Base-by-base conservation (phyloP, 2,888 invertebrate species). In the Eugnorisma glareosa region DNA sequence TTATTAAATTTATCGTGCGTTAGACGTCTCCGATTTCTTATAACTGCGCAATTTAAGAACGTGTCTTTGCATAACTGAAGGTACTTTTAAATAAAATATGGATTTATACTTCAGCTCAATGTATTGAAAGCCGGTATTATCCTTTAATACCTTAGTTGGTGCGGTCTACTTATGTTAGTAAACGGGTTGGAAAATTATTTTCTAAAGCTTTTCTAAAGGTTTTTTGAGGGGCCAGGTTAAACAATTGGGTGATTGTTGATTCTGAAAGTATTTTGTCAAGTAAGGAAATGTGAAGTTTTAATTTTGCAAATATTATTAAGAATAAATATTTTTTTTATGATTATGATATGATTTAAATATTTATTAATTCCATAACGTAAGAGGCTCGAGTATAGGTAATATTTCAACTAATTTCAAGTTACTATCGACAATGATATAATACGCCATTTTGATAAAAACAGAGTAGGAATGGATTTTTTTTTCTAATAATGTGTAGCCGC, bases 41-140 rank as follows among this genome's bases (percentile, higher is more conserved):
- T 8, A 61, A 35, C 24, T 57, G 54, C 61, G 67, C 77, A 40
- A 67, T 76, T 76, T 28, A 2, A 24, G 54, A 48, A 48, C 79
- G 69, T 84, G 74, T 84, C 69, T 84, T 40, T 18, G 61, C 61
- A 79, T 84, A 79, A 79, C 10, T 48, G 15, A 2, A 35, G 40
- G n/a, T 28, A 78, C 18, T 67, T 70, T 73, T 51, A 67, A 31
- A 48, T 51, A 67, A 31, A 48, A 40, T 63, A 63, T 2, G 28
- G 61, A 37, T 21, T 78, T 43, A 73, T 70, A 21, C 48, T 69
- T 28, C n/a, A 28, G 67, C 82, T 75, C 45, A 73, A 43, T 57
- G 54, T 63, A 70, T 84, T 67, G 24, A 48, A 63, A 70, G 28
- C 11, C 13, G 35, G 48, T 73, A 51, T 74, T 70, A 70, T 71